Evolutionary conservation across 2,797 vertebrate species (phyloP).

Genomic region (Amniataba percoides): DNA sequence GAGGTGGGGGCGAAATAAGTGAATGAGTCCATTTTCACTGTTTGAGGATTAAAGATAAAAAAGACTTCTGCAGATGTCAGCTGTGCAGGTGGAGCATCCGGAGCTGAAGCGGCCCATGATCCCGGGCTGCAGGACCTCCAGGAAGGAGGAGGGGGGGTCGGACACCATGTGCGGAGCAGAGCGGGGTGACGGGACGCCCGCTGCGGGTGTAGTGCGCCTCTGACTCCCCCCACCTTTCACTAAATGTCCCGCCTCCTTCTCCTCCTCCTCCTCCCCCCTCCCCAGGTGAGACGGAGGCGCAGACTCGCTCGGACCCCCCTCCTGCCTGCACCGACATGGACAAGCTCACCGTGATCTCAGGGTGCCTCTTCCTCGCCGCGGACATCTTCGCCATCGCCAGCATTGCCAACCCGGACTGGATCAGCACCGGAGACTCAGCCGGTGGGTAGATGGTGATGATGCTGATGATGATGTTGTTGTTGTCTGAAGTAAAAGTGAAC

Average conservation of each 20-base stretch:
- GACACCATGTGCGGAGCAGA: constrained; percentile 31
- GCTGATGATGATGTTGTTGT: too few relatives aligned
- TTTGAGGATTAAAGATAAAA: background rate
- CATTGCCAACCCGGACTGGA: constrained; percentile 96
- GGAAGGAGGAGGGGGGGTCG: background rate
- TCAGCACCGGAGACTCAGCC: constrained; percentile 94
- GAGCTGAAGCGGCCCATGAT: constrained; percentile 19
- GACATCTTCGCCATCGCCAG: constrained; percentile 98
- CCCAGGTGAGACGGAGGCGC: constrained; percentile 36
- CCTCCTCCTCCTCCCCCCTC: too few relatives aligned
- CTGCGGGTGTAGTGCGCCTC: background rate
- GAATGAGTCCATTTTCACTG: constrained; percentile 18
- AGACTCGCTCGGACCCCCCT: constrained; percentile 25
- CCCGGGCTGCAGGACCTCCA: too few relatives aligned
- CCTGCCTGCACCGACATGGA: constrained; percentile 85
- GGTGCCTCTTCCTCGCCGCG: constrained; percentile 96
- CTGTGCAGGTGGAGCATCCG: constrained; percentile 28
- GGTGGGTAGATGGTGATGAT: constrained; percentile 76
- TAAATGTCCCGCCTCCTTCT: constrained; percentile 49
- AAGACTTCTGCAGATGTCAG: background rate
- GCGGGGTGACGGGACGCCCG: constrained; percentile 11
- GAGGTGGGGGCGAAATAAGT: constrained; percentile 52
- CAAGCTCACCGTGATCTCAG: constrained; percentile 97
- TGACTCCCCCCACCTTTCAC: constrained; percentile 21
- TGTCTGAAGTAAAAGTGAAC: background rate